Conservation (phyloP, 2,888 invertebrate genomes). For the Cosmia pyralina region DNA sequence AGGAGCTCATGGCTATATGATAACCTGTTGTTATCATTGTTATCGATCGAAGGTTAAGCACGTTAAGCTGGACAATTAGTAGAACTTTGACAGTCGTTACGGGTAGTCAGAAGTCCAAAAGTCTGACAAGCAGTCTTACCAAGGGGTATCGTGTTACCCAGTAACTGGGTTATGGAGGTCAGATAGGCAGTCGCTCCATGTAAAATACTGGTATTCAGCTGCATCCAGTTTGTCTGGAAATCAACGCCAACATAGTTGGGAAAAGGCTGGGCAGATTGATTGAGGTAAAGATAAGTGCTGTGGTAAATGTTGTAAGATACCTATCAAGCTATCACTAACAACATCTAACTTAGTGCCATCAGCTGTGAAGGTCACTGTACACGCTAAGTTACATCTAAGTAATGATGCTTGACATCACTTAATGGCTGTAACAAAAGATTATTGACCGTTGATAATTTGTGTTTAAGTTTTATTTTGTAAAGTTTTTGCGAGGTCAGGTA, state of each 20-base stretch:
- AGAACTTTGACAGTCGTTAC: neutral
- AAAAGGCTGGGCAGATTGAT: neutral
- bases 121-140: neutral
- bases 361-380: conserved; percentile 37
- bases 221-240: neutral
- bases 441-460: conserved; percentile 33
- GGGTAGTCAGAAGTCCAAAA: neutral
- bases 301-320: conserved; percentile 25
- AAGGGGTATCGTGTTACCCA: neutral
- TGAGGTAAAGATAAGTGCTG: conserved; percentile 16
- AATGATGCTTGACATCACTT: conserved; percentile 51
- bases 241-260: too few species aligned
- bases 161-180: too few species aligned
- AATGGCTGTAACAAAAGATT: conserved; percentile 27
- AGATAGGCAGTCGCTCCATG: neutral
- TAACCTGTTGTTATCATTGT: too few species aligned
- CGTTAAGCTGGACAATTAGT: neutral
- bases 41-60: neutral
- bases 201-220: neutral
- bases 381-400: conserved; percentile 31
- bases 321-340: conserved; percentile 31
- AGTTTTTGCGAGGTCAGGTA: conserved; percentile 23
- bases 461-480: conserved; percentile 48
- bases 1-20: neutral
- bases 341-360: conserved; percentile 32